Evolutionary conservation across 1,140 invertebrate species (phyloP).

Genomic region (Pogonus chalceus): DNA sequence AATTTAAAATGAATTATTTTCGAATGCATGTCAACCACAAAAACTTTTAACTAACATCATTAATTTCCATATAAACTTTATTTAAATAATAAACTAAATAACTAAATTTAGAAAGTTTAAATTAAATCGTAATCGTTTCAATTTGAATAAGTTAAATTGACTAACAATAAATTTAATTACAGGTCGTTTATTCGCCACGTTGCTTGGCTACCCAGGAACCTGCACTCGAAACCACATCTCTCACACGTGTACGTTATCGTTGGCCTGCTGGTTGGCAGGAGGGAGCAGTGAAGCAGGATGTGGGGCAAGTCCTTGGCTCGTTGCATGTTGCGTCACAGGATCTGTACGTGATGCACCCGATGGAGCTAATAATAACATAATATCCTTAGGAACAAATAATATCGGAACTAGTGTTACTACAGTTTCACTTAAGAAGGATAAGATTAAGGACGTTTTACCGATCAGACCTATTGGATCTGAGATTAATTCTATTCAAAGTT

Average conservation of each 20-base stretch:
- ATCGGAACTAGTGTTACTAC: too few relatives aligned
- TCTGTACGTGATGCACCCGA: not conserved
- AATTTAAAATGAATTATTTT: too few relatives aligned
- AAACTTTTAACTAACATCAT: too few relatives aligned
- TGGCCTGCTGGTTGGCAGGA: constrained; percentile 61
- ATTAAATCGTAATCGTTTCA: not conserved
- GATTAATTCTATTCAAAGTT: too few relatives aligned
- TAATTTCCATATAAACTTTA: too few relatives aligned
- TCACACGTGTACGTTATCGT: constrained; percentile 51
- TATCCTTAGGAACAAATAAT: too few relatives aligned
- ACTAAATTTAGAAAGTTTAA: too few relatives aligned
- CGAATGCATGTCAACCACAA: too few relatives aligned
- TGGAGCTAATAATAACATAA: too few relatives aligned
- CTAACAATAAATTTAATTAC: not conserved
- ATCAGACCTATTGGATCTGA: too few relatives aligned
- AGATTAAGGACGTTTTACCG: too few relatives aligned
- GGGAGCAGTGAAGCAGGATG: constrained; percentile 51
- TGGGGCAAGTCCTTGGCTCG: constrained; percentile 51
- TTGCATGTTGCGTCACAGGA: constrained; percentile 51
- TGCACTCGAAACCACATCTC: constrained; percentile 45
- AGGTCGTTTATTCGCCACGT: constrained; percentile 42
- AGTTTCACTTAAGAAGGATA: too few relatives aligned
- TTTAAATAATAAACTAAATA: not conserved
- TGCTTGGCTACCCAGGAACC: constrained; percentile 48
- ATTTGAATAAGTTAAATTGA: not conserved